Evolutionary conservation across 2,888 invertebrate species (phyloP).

Genomic region (Octonoba sinensis): DNA sequence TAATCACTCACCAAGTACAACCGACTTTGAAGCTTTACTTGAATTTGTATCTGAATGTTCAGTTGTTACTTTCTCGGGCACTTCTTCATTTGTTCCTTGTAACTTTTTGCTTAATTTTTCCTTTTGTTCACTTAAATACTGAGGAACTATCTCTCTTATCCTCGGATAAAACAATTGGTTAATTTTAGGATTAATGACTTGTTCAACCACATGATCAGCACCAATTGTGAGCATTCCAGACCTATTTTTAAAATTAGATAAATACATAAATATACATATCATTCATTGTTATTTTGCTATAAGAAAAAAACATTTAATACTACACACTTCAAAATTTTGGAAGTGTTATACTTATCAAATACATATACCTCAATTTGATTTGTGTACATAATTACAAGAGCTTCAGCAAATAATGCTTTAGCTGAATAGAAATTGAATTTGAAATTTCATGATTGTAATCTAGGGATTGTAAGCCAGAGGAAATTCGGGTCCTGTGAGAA

Average conservation of each 20-base stretch:
- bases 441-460: no score
- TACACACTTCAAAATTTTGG: no score
- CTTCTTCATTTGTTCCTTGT: not conserved
- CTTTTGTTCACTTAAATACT: conserved; percentile 75
- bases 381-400: no score
- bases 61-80: not conserved
- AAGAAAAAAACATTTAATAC: no score
- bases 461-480: no score
- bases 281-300: no score
- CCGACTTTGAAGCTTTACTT: not conserved
- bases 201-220: conserved; percentile 93
- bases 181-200: conserved; percentile 94
- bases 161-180: conserved; percentile 88
- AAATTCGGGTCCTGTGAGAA: no score
- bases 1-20: not conserved
- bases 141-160: conserved; percentile 91
- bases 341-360: no score
- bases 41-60: not conserved
- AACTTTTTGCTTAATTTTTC: conserved; percentile 37
- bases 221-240: conserved; percentile 90
- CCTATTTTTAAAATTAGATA: conserved; percentile 73
- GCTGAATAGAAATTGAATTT: no score
- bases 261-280: not conserved
- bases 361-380: no score
- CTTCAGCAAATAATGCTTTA: no score